phyloP scores from a whole-genome alignment of 1,140 invertebrate species.

The Homalodisca vitripennis region DNA sequence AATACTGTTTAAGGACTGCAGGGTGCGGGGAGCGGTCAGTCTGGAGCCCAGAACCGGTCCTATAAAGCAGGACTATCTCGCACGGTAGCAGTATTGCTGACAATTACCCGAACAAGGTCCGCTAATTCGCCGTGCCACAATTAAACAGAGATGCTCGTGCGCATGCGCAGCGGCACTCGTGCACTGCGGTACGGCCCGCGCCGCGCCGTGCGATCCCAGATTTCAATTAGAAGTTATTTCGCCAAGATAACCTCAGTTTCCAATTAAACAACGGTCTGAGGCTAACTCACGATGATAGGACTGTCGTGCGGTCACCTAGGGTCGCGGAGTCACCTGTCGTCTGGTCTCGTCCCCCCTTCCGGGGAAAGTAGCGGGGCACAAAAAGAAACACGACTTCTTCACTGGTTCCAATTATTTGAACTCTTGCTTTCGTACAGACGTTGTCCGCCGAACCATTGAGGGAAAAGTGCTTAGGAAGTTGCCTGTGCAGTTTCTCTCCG shows the following conservation, averaged over 20 bases:
- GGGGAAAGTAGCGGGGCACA: neutral
- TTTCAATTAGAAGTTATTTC: neutral
- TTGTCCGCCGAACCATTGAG: no score
- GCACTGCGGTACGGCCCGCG: no score
- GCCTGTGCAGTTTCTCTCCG: no score
- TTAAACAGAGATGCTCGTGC: no score
- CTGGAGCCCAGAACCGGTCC: neutral
- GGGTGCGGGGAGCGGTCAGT: no score
- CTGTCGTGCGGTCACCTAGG: neutral
- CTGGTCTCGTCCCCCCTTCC: no score
- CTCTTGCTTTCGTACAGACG: no score
- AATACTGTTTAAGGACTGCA: no score
- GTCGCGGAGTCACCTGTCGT: no score
- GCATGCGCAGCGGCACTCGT: no score
- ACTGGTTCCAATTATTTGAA: no score
- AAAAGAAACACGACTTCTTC: neutral
- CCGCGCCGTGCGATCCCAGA: neutral
- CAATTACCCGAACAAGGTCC: neutral
- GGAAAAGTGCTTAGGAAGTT: no score
- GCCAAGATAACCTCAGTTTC: neutral
- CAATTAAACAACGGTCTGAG: neutral
- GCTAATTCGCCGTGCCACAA: neutral
- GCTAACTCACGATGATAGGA: neutral
- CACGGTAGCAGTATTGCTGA: neutral
- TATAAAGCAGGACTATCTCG: neutral